These are phyloP conservation scores for Eulemur rubriventer DNA, from an alignment of 2,797 vertebrate genomes.

Conservation along the genomic window DNA sequence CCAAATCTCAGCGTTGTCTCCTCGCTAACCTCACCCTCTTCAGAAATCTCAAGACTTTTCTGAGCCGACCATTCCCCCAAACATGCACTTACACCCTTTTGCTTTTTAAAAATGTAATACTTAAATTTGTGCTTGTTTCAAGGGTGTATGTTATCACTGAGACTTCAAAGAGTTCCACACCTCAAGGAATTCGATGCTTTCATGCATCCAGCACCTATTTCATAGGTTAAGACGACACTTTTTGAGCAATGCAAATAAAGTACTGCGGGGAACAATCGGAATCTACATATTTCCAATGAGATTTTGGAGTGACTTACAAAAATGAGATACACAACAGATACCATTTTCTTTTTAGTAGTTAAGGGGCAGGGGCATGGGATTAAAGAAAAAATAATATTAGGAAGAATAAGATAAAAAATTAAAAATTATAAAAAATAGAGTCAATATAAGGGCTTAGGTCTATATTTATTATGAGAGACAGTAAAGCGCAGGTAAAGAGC, in stretches of 20 bases:
- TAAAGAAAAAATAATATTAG: neutral
- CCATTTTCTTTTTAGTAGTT: constrained; percentile 23
- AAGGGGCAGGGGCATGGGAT: neutral
- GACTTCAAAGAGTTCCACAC: neutral
- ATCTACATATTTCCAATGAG: neutral
- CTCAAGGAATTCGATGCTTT: neutral
- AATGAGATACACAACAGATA: neutral
- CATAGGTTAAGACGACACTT: neutral
- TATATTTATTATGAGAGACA: neutral
- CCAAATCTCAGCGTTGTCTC: neutral
- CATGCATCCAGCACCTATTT: neutral
- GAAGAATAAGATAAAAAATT: neutral
- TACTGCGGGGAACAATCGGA: neutral
- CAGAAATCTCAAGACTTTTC: neutral
- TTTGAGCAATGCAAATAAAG: neutral
- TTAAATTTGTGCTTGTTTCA: neutral
- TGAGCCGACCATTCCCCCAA: neutral
- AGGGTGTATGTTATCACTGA: neutral
- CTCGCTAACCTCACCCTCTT: neutral
- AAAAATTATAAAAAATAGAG: neutral
- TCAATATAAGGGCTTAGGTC: neutral
- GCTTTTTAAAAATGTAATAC: neutral
- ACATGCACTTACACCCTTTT: neutral
- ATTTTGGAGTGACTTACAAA: neutral
- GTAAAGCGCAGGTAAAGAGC: neutral